These are phyloP conservation scores for cattle (Bos taurus) DNA, from an alignment of 2,113 vertebrate species.

Conservation along the genomic window ARS-UCD2.0 NC_037332.1:1402001-1402500, in stretches of 20 bases:
- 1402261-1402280: neutral
- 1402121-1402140: neutral
- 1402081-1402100: neutral
- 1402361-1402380: neutral
- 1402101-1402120: neutral
- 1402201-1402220: neutral
- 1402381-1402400: neutral
- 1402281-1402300: neutral
- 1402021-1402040: neutral
- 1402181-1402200: neutral
- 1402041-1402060: neutral
- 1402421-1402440: neutral
- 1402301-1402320: neutral
- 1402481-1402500: neutral
- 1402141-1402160: neutral
- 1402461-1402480: neutral
- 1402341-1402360: neutral
- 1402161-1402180: neutral
- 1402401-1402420: neutral
- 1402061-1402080: conserved; percentile 3
- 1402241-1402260: neutral
- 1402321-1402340: conserved; percentile 2
- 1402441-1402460: neutral
- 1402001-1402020: neutral
- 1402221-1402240: neutral